A percentile compares a stretch with the other conserved stretches of the same genome.
These are phyloP conservation scores for Serilophus lunatus DNA, from an alignment of 2,113 vertebrate species.

Conservation along the genomic window DNA sequence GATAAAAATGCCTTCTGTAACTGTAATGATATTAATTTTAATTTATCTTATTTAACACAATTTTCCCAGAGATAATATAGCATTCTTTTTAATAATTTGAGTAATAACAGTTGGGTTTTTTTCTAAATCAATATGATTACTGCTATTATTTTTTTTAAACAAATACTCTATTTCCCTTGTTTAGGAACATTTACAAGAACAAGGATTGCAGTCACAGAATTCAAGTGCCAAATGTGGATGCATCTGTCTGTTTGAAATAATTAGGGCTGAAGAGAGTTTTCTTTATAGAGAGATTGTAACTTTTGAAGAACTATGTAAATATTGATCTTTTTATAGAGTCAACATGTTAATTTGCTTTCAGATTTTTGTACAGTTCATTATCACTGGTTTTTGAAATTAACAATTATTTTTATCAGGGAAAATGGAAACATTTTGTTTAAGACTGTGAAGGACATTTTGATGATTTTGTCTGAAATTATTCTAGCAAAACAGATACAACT, in stretches of 20 bases:
- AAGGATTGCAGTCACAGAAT: neutral
- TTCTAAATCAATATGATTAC: slow-evolving; percentile 48
- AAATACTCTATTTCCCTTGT: neutral
- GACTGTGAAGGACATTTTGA: neutral
- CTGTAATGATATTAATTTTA: neutral
- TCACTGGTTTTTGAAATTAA: neutral
- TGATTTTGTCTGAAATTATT: neutral
- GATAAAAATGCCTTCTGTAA: neutral
- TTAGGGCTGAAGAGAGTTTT: neutral
- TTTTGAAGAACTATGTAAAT: neutral
- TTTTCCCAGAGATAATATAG: slow-evolving; percentile 58
- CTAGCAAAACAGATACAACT: neutral
- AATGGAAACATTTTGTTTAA: neutral
- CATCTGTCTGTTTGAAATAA: neutral
- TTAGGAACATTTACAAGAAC: neutral
- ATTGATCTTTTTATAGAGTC: neutral
- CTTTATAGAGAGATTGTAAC: neutral
- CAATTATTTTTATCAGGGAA: neutral
- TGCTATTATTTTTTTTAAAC: slow-evolving; percentile 25
- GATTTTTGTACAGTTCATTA: neutral
- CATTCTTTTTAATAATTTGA: slow-evolving; percentile 52
- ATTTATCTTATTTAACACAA: neutral
- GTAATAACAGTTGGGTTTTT: slow-evolving; percentile 38
- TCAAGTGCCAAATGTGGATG: neutral
- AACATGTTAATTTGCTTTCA: neutral